Percentiles rank a stretch among this genome's conserved stretches.
Evolutionary conservation across 2,797 vertebrate genomes (phyloP).

Genomic region (Chelon labrosus): DNA sequence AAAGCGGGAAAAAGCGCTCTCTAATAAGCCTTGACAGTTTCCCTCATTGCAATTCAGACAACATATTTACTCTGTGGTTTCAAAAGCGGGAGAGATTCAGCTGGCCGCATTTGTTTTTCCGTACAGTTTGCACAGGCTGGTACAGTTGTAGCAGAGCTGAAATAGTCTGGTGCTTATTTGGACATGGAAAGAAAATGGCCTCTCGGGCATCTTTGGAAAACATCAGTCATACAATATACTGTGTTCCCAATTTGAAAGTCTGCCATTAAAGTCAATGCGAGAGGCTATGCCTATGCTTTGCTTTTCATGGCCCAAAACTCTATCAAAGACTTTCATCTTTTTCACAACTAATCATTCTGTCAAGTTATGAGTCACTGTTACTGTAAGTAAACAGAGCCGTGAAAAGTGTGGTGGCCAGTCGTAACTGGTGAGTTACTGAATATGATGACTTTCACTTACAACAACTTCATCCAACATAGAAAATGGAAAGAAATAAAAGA

Average conservation of each 20-base stretch:
- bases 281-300: too few relatives aligned
- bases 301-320: too few relatives aligned
- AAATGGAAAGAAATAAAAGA: constrained; percentile 7
- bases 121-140: constrained; percentile 5
- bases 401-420: neutral
- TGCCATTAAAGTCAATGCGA: neutral
- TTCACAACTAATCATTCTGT: too few relatives aligned
- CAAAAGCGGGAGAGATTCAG: constrained; percentile 22
- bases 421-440: neutral
- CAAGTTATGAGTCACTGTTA: too few relatives aligned
- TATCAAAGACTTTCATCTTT: too few relatives aligned
- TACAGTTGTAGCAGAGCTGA: neutral
- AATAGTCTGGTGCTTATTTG: constrained; percentile 27
- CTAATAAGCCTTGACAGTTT: constrained; percentile 45
- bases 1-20: constrained; percentile 14
- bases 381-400: neutral
- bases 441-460: constrained; percentile 7
- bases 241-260: neutral
- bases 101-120: constrained; percentile 12
- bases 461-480: constrained; percentile 5
- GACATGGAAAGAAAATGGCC: constrained; percentile 47
- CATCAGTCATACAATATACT: constrained; percentile 9
- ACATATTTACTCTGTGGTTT: constrained; percentile 43
- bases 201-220: constrained; percentile 35
- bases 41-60: constrained; percentile 57